phyloP scores from a whole-genome alignment of 2,888 invertebrate species.

The Microctonus brassicae region DNA sequence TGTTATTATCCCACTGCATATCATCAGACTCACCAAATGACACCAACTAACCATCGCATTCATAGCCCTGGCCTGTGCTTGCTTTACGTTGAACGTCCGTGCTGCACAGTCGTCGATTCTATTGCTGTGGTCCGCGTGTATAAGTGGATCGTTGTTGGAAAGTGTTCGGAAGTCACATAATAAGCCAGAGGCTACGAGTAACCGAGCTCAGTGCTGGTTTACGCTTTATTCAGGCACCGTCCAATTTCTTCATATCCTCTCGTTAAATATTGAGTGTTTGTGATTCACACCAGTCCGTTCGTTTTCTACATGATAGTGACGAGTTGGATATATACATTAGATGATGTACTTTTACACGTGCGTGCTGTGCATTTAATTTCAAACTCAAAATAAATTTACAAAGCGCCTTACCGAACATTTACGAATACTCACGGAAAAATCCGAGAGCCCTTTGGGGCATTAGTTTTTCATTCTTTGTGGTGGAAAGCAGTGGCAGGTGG shows the following conservation, averaged over 20 bases:
- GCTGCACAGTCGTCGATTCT: neutral
- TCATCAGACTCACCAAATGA: neutral
- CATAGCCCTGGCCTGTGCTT: neutral
- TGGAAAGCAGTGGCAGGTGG: neutral
- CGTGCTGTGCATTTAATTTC: neutral
- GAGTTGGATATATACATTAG: too few species aligned
- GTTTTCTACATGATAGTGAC: too few species aligned
- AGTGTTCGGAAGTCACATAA: neutral
- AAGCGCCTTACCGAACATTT: neutral
- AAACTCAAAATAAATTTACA: neutral
- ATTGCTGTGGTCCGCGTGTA: neutral
- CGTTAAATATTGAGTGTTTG: neutral
- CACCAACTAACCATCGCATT: slow-evolving; percentile 7
- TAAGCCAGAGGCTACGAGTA: slow-evolving; percentile 2
- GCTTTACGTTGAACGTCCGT: neutral
- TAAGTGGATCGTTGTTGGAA: neutral
- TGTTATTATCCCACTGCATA: neutral
- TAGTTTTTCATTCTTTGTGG: neutral
- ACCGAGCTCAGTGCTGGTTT: slow-evolving; percentile 41
- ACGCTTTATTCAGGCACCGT: slow-evolving; percentile 44
- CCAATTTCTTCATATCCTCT: slow-evolving; percentile 16
- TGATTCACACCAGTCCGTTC: too few species aligned
- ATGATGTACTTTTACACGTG: neutral
- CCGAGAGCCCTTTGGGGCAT: neutral
- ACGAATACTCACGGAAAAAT: neutral